Evolutionary conservation across 2,888 invertebrate species (phyloP), one percentile per base, ranked within the genome.

Genomic region (Archaeoteleia sp.): DNA sequence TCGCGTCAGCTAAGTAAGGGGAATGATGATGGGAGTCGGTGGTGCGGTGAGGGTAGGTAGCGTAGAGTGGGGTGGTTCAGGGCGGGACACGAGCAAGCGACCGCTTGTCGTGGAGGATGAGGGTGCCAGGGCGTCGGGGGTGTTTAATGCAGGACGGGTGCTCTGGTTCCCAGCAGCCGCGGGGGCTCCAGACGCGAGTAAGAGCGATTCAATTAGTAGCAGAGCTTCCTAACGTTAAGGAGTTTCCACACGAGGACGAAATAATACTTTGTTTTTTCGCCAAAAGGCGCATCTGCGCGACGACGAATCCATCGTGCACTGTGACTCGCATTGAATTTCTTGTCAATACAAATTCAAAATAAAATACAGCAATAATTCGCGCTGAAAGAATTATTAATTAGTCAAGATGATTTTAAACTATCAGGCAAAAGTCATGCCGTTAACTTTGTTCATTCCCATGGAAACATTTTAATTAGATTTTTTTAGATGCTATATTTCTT

Each of bases 181-280:
- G 79, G 82, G 79, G 78, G 78, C 77, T 81, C 74, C 78, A 82
- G 79, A 81, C 81, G 78, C 82, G 80, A 82, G 80, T 82, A 83
- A 83, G 82, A 82, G 83, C 83, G 83, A 83, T 83, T 83, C 83
- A 83, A 83, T 83, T 83, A 83, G 83, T 76, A 82, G 82, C 83
- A 82, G 82, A 83, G 83, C 83, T 83, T 83, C 81, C 80, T 80
- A 82, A 82, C 81, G 78, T 83, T 83, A 82, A 82, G 83, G 83
- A 79, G 78, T 76, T 80, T 81, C 75, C 81, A 80, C 83, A 82
- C 81, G 77, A 73, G 51, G 29, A 57, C 45, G 12, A 54, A 55
- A 67, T n/a, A 67, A 49, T 62, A 53, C 67, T 61, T 57, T 62
- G 55, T 57, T 39, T 45, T 25, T 43, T 43, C 55, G 45, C 51